These are phyloP conservation scores for Latrodectus geometricus DNA, from an alignment of 1,140 invertebrate species.

Conservation along the genomic window DNA sequence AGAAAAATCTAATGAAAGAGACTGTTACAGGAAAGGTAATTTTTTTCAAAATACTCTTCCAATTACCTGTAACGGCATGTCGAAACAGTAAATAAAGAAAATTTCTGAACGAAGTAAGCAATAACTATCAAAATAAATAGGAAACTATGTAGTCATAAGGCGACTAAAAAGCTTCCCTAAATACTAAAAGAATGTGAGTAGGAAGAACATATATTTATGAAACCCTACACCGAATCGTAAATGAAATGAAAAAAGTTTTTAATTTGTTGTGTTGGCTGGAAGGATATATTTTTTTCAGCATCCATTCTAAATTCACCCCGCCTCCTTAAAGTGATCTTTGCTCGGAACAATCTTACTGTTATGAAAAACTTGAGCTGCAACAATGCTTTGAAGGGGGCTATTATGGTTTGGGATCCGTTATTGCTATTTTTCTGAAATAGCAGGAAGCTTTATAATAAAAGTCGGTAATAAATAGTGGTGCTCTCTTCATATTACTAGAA, in stretches of 20 bases:
- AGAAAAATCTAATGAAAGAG: background rate
- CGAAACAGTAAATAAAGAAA: background rate
- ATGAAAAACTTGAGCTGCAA: conserved; percentile 34
- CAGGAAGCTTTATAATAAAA: conserved; percentile 43
- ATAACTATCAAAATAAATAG: conserved; percentile 17
- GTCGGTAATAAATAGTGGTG: conserved; percentile 42
- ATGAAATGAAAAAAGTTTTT: conserved; percentile 11
- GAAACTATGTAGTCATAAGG: background rate
- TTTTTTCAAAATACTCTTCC: background rate
- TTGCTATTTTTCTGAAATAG: conserved; percentile 31
- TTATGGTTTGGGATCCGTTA: conserved; percentile 16
- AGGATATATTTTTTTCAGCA: background rate
- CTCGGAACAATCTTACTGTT: conserved; percentile 9
- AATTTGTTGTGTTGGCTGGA: background rate
- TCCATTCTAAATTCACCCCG: conserved; percentile 16
- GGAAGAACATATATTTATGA: conserved; percentile 27
- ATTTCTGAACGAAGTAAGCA: conserved; percentile 5
- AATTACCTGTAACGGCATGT: background rate
- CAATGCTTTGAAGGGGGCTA: conserved; percentile 28
- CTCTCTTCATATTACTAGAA: conserved; percentile 22
- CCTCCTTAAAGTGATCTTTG: conserved; percentile 24
- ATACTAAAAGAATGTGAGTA: conserved; percentile 21
- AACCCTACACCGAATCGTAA: background rate
- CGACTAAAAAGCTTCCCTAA: conserved; percentile 4
- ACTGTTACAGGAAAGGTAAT: too few relatives aligned